Evolutionary conservation across 2,888 invertebrate genomes (phyloP), one percentile per base, ranked within the genome.

Genomic region (Nymphalis c-album): DNA sequence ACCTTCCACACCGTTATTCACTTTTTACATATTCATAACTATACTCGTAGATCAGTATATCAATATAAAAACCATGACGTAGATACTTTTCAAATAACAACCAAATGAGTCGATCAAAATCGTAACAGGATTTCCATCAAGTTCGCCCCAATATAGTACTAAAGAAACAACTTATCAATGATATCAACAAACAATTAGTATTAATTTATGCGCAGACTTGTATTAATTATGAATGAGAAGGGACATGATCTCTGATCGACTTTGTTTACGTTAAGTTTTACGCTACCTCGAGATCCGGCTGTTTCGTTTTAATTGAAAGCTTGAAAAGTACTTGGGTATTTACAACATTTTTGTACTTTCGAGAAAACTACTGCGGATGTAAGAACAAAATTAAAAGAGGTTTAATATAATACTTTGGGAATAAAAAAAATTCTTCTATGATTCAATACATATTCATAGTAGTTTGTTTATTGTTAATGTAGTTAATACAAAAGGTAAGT

Each of bases 201-300:
- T 64, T 71, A 64, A 71, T 71, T 64, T 67, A 71, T 71, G 62
- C 69, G 61, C 26, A 31, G 18, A 57, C 40, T n/a, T 17, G 53
- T 60, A 63, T 64, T 58, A 51, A 69, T 69, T 67, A 60, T 67
- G 64, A 69, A 69, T 47, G 60, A 61, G 47, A 55, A 13, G 50
- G 55, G 31, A 20, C 40, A 26, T 40, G 40, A 13, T 40, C 40
- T 50, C 35, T 50, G 40, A 48, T 35, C 26, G 22, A 22, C 51
- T 65, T 17, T 63, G 47, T 62, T 53, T 67, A 58, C 67, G 22
- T 67, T 63, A 47, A 20, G 10, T 40, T 60, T 35, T 58, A 64
- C 60, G n/a, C n/a, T 35, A 50, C 50, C 13, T 10, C 13, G 17
- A 63, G 40, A 62, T 59, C 66, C 71, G 61, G 71, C 53, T 60